Evolutionary conservation across 2,113 vertebrate genomes (phyloP), one percentile per base, ranked within the genome.

Genomic region (Centropus unirufus): DNA sequence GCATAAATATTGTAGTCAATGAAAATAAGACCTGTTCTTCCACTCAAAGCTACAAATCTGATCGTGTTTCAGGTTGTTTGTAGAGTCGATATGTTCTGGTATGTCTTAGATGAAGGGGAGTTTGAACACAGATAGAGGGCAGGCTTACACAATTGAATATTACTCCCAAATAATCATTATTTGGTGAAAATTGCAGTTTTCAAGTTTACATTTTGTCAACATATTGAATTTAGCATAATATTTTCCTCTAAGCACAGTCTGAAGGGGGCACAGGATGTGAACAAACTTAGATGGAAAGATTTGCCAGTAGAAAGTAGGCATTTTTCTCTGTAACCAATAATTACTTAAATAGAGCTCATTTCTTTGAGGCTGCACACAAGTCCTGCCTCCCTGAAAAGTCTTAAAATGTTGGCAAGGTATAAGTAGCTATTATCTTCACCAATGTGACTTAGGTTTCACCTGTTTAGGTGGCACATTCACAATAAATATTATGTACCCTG

Each of bases 141-240:
- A 52, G 34, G 16, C 21, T 32, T 27, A 55, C 23, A 76, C 39
- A 90, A 36, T 29, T 11, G 51, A 83, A 9, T 44, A 39, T 14
- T 49, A 36, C 40, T 74, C 55, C 17, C 23, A 83, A 69, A 63
- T 80, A n/a, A 84, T 36, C 36, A 36, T 2, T 13, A 62, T 30
- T 87, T 75, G 67, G 39, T 85, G 85, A 83, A 97, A 97, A 94
- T 40, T 57, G 76, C 58, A 21, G n/a, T 59, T 93, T 59, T 89
- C 49, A 82, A 44, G 55, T 91, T 75, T 78, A 29, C 23, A 72
- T 61, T 34, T 88, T n/a, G 46, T 44, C n/a, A 29, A 52, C 19
- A 12, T 0, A 8, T 36, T 66, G 78, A 76, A 54, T 83, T 76
- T 21, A 79, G 54, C 10, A 16, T 15, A 46, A 46, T 6, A 23